Percentiles rank a stretch among this genome's conserved stretches.
Evolutionary conservation across 2,797 vertebrate species (phyloP).

Genomic region (Fringilla coelebs): DNA sequence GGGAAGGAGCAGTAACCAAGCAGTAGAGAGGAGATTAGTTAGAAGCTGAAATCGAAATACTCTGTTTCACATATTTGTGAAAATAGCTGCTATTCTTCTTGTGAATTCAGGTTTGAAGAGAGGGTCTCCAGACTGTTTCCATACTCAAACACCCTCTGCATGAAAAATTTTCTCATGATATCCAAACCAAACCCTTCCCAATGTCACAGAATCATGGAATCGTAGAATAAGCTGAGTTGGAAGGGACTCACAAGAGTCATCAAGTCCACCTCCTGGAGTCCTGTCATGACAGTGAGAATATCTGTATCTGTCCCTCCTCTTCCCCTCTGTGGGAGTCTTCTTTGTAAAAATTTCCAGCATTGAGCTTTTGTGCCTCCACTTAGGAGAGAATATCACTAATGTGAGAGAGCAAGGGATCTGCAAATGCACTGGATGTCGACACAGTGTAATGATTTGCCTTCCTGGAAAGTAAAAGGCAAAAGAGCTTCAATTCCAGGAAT

Average conservation of each 20-base stretch:
- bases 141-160: neutral
- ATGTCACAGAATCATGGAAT: neutral
- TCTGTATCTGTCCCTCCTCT: neutral
- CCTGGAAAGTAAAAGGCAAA: constrained; percentile 35
- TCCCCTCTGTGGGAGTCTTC: neutral
- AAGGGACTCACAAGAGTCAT: neutral
- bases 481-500: constrained; percentile 21
- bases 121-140: neutral
- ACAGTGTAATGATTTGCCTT: neutral
- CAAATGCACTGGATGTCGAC: neutral
- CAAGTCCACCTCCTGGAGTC: accelerated
- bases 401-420: neutral
- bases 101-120: neutral
- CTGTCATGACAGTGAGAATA: neutral
- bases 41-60: neutral
- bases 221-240: neutral
- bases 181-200: neutral
- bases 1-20: neutral
- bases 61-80: neutral
- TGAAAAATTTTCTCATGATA: neutral
- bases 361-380: neutral
- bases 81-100: neutral
- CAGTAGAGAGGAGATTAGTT: neutral
- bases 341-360: neutral
- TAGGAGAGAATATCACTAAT: neutral